These are phyloP conservation scores for Lethenteron camtschaticum DNA, from an alignment of 2,113 vertebrate species.

Conservation along the genomic window DNA sequence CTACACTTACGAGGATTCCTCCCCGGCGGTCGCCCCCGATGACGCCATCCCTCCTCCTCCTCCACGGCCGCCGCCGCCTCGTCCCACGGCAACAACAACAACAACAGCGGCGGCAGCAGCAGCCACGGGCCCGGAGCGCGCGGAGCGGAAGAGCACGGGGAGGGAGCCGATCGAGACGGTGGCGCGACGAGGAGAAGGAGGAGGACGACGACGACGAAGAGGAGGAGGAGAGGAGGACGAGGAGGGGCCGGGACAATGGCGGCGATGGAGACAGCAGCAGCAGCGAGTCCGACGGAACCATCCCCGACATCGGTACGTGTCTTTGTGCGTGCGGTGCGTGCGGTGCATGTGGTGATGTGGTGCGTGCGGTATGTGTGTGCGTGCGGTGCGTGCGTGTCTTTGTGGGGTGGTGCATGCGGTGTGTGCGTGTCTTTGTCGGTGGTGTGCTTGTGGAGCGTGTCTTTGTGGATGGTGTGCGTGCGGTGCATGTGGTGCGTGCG, in stretches of 20 bases:
- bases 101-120: too few species aligned
- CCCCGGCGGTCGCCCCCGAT: constrained; percentile 21
- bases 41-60: too few species aligned
- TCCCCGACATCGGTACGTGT: constrained; percentile 68
- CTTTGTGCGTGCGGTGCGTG: neutral
- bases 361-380: neutral
- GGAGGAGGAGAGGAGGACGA: constrained; percentile 35
- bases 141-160: too few species aligned
- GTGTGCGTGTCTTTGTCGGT: constrained; percentile 9
- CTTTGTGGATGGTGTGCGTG: too few species aligned
- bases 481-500: too few species aligned
- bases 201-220: constrained; percentile 23
- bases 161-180: too few species aligned
- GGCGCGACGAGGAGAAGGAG: neutral
- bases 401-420: neutral
- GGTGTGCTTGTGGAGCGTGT: too few species aligned
- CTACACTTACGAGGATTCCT: constrained; percentile 86
- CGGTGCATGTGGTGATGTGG: too few species aligned
- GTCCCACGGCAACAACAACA: too few species aligned
- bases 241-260: constrained; percentile 17
- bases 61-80: too few species aligned
- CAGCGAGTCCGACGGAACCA: constrained; percentile 71
- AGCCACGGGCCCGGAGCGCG: too few species aligned
- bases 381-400: constrained; percentile 9
- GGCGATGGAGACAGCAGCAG: constrained; percentile 31